These are phyloP conservation scores for Meloidogyne hapla DNA, from an alignment of 1,140 invertebrate genomes.

Conservation along the genomic window DNA sequence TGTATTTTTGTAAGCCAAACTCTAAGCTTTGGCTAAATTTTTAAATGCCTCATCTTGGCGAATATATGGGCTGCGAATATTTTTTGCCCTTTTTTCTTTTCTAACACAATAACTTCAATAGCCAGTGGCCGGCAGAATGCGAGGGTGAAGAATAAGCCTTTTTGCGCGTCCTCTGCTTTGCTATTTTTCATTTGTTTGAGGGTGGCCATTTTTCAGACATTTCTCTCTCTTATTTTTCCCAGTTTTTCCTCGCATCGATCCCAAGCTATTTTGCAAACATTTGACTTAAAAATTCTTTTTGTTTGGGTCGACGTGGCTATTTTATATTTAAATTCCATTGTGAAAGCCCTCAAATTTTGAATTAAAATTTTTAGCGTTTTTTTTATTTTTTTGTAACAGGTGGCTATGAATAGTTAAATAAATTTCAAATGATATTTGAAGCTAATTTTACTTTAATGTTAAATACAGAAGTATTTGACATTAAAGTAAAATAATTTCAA, in stretches of 20 bases:
- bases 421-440: no score
- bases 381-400: background rate
- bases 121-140: background rate
- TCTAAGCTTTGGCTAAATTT: no score
- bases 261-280: background rate
- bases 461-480: no score
- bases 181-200: background rate
- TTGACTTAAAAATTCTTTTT: background rate
- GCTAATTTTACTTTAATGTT: no score
- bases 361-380: background rate
- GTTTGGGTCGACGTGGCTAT: background rate
- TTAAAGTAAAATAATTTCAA: no score
- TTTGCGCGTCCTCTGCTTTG: background rate
- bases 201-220: background rate
- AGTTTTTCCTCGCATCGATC: background rate
- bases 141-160: background rate
- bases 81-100: background rate
- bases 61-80: no score
- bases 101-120: background rate
- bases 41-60: no score
- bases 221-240: background rate
- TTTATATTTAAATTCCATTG: background rate
- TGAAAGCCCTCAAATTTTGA: background rate
- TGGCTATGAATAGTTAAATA: no score
- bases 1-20: no score